Base-by-base conservation (phyloP, 2,888 invertebrate genomes). In the Cantharis lateralis region DNA sequence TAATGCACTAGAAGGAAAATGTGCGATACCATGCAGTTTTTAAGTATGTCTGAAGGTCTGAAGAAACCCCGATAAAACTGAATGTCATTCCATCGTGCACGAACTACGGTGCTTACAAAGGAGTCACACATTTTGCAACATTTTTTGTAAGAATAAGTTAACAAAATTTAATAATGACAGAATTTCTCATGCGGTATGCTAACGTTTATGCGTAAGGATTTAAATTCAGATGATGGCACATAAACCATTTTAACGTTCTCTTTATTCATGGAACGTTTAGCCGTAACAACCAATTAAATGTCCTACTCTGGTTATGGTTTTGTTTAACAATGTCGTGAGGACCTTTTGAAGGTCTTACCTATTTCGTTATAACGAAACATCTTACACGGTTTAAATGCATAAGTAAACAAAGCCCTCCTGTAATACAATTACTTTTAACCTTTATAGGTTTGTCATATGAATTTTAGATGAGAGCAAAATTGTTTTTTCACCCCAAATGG, bases 221-320 rank as follows among this genome's bases (percentile, higher is more conserved):
- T 48, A 48, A n/a, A 48, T 48, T 48, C 48, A 48, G n/a, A n/a
- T 48, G 75, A 32, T 75, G 75, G 68, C 71, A 75, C 63, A 75
- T 75, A 75, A 75, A 75, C 75, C 71, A 71, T 76, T 76, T 76
- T 62, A 76, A 69, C 72, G 70, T 76, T 28, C 69, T 69, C 72
- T 76, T 72, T 76, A 76, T 76, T 76, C 72, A 63, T 48, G 72
- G 61, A 76, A 72, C 76, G 76, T 72, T 69, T 71, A 72, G 72
- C 66, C 69, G 64, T 75, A 73, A 76, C 74, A 70, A 71, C 79
- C 79, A 80, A 80, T 80, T 80, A 80, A 76, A 79, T 77, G 74
- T 70, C 64, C 77, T 76, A 74, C 76, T 79, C 77, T 79, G 72
- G 72, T 80, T 77, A 77, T 78, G 64, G 77, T 76, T 70, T 74